Evolutionary conservation across 2,888 invertebrate species (phyloP), one percentile per base, ranked within the genome.

Genomic region (Pandemis heparana): DNA sequence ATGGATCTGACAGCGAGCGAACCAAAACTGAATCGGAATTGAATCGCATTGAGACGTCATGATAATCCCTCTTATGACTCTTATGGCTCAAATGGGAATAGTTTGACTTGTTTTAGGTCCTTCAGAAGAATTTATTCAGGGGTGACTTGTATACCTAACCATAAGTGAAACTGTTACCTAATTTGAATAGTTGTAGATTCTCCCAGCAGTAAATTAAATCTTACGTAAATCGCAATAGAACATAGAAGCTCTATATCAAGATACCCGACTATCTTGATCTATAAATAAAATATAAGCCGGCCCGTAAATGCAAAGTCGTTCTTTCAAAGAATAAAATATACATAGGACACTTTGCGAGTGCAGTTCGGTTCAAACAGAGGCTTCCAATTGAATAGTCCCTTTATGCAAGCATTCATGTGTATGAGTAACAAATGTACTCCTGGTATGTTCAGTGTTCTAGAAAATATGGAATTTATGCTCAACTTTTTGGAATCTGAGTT

Each of bases 391-490:
- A 64, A 73, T 68, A 48, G 48, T 32, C 68, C 48, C 73, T 73
- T 73, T 73, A 65, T 63, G 68, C n/a, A 43, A 69, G 73, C 68
- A 73, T 59, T 46, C 73, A 64, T 64, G 73, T 68, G 73, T 23
- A 59, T 64, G 73, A 68, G 48, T 38, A 65, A 73, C 73, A 73
- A 73, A 69, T 69, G 73, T 73, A 73, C 70, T 68, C 56, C 68
- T 61, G 60, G 70, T 65, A 53, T 70, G 70, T 61, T 60, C 65
- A 60, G 48, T 70, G 60, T 53, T 32, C 51, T 51, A 70, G 74
- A 74, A 70, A 70, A 74, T 65, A 69, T 74, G 18, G 61, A 74
- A 60, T 64, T 65, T 65, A 60, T 53, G 56, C 38, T 18, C 41
- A 46, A 51, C 41, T 62, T 70, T 56, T 53, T 66, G 56, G 41